Conservation (phyloP, 2,113 vertebrate genomes). For the Thamnophis sirtalis region DNA sequence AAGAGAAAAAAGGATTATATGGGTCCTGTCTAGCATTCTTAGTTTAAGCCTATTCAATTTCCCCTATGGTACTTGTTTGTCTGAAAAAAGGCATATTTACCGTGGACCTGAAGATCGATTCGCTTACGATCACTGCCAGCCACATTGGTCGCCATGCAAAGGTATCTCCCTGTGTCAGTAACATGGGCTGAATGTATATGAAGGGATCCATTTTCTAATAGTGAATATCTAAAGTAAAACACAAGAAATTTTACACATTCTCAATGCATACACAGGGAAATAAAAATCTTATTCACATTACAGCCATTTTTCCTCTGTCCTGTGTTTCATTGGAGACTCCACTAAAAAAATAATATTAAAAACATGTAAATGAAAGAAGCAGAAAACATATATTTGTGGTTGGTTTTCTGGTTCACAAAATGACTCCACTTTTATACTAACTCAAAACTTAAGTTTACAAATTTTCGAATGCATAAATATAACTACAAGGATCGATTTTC, state of each 20-base stretch:
- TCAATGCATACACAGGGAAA: background rate
- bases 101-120: slow-evolving; percentile 85
- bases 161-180: slow-evolving; percentile 82
- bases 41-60: background rate
- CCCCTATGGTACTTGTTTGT: background rate
- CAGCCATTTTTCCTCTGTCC: too few relatives aligned
- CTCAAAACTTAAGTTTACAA: background rate
- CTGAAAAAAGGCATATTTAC: slow-evolving; percentile 60
- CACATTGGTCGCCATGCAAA: slow-evolving; percentile 89
- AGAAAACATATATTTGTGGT: background rate
- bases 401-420: background rate
- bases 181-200: slow-evolving; percentile 78
- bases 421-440: background rate
- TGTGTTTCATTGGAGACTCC: background rate
- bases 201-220: slow-evolving; percentile 83
- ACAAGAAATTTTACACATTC: rapidly evolving
- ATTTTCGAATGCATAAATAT: background rate
- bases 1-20: background rate
- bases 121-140: slow-evolving; percentile 84
- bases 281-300: background rate
- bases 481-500: background rate
- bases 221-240: slow-evolving; percentile 72
- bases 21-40: background rate
- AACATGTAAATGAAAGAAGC: background rate
- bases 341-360: background rate